Evolutionary conservation across 2,113 vertebrate species (phyloP).

Genomic region (Gymnorhina tibicen): DNA sequence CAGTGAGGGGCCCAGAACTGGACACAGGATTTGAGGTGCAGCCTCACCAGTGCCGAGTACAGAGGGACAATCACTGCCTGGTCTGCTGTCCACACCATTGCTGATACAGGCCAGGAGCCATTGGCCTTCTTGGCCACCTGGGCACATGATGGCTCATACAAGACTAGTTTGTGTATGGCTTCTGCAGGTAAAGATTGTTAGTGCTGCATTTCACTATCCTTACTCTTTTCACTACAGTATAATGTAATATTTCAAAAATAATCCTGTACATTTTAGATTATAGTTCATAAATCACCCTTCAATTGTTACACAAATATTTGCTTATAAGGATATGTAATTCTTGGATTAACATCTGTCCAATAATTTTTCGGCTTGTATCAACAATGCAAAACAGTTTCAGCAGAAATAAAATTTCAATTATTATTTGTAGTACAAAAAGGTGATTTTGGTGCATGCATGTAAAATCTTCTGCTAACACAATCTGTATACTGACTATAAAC

Average conservation of each 20-base stretch:
- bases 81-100: not conserved
- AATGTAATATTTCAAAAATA: not conserved
- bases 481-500: not conserved
- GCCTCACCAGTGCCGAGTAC: fast-evolving
- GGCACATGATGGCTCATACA: not conserved
- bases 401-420: not conserved
- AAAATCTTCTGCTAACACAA: not conserved
- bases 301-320: not conserved
- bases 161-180: not conserved
- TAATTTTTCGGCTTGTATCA: not conserved
- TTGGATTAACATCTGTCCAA: not conserved
- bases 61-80: not conserved
- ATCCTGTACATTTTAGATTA: not conserved
- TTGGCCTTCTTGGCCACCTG: not conserved
- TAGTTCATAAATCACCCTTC: not conserved
- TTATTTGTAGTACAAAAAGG: not conserved
- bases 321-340: not conserved
- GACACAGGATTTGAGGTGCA: fast-evolving
- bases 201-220: not conserved
- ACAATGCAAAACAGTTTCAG: not conserved
- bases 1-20: not conserved
- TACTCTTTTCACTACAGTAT: not conserved
- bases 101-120: not conserved
- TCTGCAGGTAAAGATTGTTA: not conserved
- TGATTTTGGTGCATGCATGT: not conserved